Percentiles rank a stretch among this genome's conserved stretches.
These are phyloP conservation scores for Perdita meconis DNA, from an alignment of 2,888 invertebrate genomes.

Conservation along the genomic window DNA sequence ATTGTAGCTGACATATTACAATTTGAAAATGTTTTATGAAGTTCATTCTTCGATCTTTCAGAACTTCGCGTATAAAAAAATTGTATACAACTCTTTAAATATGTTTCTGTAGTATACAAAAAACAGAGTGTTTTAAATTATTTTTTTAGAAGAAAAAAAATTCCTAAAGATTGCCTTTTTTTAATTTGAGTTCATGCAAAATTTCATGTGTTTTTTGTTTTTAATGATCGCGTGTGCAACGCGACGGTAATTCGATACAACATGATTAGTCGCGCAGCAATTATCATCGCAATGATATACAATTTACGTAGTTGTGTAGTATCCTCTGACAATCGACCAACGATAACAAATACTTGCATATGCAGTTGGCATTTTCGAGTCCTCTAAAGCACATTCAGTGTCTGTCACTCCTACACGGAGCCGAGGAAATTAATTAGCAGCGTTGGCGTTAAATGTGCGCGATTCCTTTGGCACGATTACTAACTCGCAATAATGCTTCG, in stretches of 20 bases:
- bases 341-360: slow-evolving; percentile 10
- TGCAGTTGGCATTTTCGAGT: slow-evolving; percentile 19
- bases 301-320: slow-evolving; percentile 30
- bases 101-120: no score
- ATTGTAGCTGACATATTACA: no score
- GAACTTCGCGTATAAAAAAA: no score
- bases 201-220: no score
- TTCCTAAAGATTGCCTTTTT: no score
- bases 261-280: slow-evolving; percentile 31
- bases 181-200: no score
- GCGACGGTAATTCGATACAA: slow-evolving; percentile 17
- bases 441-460: not conserved
- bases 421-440: not conserved
- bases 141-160: no score
- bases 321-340: slow-evolving; percentile 22
- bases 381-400: slow-evolving; percentile 14
- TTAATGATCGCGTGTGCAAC: not conserved
- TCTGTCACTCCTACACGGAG: not conserved
- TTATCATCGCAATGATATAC: slow-evolving; percentile 17
- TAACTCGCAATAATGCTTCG: slow-evolving; percentile 36
- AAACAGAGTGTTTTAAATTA: no score
- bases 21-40: no score
- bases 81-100: no score
- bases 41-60: no score
- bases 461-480: not conserved